Evolutionary conservation across 2,888 invertebrate species (phyloP).

Genomic region (Ormyrus thymus): DNA sequence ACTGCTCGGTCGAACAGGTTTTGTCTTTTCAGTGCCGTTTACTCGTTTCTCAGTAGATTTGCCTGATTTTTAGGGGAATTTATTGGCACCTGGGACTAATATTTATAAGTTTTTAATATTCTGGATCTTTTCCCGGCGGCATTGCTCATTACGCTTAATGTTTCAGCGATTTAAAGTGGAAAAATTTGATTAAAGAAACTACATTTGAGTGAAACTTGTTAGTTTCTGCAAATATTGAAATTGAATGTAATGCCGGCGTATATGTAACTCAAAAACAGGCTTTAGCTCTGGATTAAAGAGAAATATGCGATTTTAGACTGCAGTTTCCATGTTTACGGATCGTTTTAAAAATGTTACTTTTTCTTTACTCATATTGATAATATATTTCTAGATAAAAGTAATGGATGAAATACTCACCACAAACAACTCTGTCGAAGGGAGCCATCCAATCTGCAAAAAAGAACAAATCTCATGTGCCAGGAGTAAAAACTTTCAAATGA

Average conservation of each 20-base stretch:
- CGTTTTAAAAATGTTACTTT: slow-evolving; percentile 1
- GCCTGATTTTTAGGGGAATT: too few species aligned
- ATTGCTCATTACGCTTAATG: too few species aligned
- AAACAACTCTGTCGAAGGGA: slow-evolving; percentile 95
- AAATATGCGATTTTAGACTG: slow-evolving; percentile 35
- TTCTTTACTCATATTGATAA: neutral
- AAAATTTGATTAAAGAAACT: neutral
- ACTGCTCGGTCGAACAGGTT: slow-evolving; percentile 12
- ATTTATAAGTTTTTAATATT: too few species aligned
- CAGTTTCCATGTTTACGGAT: neutral
- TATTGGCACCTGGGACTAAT: too few species aligned
- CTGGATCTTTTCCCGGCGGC: too few species aligned
- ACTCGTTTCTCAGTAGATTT: too few species aligned
- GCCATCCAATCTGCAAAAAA: slow-evolving; percentile 94
- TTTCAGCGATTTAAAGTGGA: too few species aligned
- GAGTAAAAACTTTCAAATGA: slow-evolving; percentile 6
- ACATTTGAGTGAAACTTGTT: neutral
- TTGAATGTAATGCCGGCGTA: too few species aligned
- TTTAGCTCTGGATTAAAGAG: too few species aligned
- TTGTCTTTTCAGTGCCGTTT: neutral
- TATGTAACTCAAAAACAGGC: too few species aligned
- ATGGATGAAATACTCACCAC: slow-evolving; percentile 84
- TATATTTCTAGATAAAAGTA: slow-evolving; percentile 9
- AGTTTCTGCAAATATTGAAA: too few species aligned
- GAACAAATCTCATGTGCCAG: slow-evolving; percentile 59